Base-by-base conservation (phyloP, 1,140 invertebrate genomes). In the Melipona quadrifasciata region DNA sequence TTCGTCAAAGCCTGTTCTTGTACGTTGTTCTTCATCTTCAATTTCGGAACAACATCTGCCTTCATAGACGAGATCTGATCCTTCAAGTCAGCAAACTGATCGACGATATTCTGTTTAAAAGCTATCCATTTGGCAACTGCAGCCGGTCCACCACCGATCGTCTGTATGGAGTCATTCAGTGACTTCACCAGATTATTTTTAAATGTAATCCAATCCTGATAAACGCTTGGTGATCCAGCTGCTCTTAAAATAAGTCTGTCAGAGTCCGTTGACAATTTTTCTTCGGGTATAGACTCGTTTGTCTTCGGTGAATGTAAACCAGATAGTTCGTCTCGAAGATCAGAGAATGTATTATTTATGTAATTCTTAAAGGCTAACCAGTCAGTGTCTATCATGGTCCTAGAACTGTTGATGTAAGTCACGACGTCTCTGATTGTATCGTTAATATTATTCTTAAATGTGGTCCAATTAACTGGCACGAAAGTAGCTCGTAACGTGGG, bases 291-390 rank as follows among this genome's bases (percentile, higher is more conserved):
- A 10, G 58, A 2, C 39, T 64, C 31, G 31, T 47, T 14, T 17
- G 53, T 2, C 34, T 76, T 67, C 19, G 47, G 10, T 0, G 80
- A 51, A 77, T 85, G 73, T 21, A 85, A 57, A 0, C 1, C n/a
- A 0, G 74, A 64, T 8, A 88, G 5, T 19, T 90, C 80, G 12
- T 84, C 89, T 73, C n/a, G 89, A 10, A 92, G 64, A 47, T 90
- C 86, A 0, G 71, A 71, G 47, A 92, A 90, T 0, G 89, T 82
- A 1, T 77, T 76, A 64, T 89, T 88, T 6, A 91, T 39, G 47
- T 90, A 78, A 67, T 53, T 82, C 65, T 64, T 88, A 19, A 92
- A 92, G 1, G 55, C 78, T 2, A 83, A 6, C 87, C 86, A 91
- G 51, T 91, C 87, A 0, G 57, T 39, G 39, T 57, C 70, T 24